Base-by-base conservation (phyloP, 2,888 invertebrate genomes). In the Lasioglossum morio region DNA sequence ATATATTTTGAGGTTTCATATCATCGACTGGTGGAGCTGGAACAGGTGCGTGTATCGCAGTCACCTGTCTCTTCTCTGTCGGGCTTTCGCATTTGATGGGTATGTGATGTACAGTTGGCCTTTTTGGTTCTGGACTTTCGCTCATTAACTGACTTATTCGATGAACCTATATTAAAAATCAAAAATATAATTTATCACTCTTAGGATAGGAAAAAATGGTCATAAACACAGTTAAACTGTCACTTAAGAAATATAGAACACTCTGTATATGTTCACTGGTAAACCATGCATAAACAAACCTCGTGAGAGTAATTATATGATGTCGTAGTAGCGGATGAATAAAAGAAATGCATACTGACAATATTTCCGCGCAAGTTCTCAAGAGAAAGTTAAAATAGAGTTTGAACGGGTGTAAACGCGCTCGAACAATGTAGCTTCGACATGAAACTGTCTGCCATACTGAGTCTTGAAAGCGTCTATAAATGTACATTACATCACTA, bases 1-100 rank as follows among this genome's bases (percentile, higher is more conserved):
- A 98, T 93, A 98, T 98, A 95, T 98, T 98, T 95, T 98, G 98
- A 0, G 98, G 98, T 92, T 98, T 98, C 98, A 98, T 98, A 94
- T 98, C 98, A 94, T 98, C 98, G 37, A 97, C 97, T 79, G 97
- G 96, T 46, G 97, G 97, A 23, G 97, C 96, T 70, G 97, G 97
- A 73, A 97, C 96, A 2, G 97, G 96, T 16, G 96, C 96, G 87
- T 96, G 97, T 72, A 95, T 89, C 84, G 95, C 90, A 87, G 91
- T 92, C 69, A 82, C 89, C 86, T 92, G 93, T 74, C 94, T 92
- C 88, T 95, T 95, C 43, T 95, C 95, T 40, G 93, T 92, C n/a
- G 94, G 93, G 82, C 93, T 95, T 87, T 95, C 95, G 75, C 94
- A 93, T 79, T 94, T 90, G 80, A 95, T 94, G 72, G 94, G 92